phyloP scores from a whole-genome alignment of 2,113 vertebrate genomes.

The Alosa alosa region DNA sequence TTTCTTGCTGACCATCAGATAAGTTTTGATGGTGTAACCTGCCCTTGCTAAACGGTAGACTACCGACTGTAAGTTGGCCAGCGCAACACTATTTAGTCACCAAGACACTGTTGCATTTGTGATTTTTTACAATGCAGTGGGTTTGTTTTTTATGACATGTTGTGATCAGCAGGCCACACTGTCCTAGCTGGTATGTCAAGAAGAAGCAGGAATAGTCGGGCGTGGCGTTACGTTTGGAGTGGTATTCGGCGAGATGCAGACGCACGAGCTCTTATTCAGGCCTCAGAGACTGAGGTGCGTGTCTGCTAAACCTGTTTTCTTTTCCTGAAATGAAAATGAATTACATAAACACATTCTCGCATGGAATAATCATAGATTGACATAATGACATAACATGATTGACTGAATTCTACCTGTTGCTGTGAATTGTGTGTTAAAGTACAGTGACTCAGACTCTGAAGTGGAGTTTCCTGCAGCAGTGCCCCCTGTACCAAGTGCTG shows the following conservation, averaged over 20 bases:
- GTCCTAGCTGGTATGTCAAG: slow-evolving; percentile 79
- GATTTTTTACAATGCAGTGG: background rate
- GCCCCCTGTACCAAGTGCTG: slow-evolving; percentile 86
- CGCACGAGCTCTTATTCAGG: slow-evolving; percentile 68
- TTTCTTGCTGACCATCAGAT: no score
- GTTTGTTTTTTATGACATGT: background rate
- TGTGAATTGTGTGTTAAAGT: slow-evolving; percentile 65
- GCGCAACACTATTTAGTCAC: background rate
- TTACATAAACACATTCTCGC: background rate
- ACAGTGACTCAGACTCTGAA: slow-evolving; percentile 94
- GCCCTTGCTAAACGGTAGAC: no score
- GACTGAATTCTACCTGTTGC: background rate
- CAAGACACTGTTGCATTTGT: background rate
- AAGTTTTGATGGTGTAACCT: no score
- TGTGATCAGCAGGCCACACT: slow-evolving; percentile 29
- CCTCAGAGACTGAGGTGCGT: slow-evolving; percentile 55
- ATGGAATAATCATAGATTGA: background rate
- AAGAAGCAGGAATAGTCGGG: slow-evolving; percentile 83
- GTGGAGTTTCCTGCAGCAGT: slow-evolving; percentile 78
- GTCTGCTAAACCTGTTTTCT: background rate
- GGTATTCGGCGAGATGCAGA: slow-evolving; percentile 83
- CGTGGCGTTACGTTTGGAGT: slow-evolving; percentile 88
- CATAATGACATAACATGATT: background rate
- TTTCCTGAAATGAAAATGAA: background rate
- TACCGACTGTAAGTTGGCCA: no score